Conservation (phyloP, 2,888 invertebrate species). For the Drosophila helvetica region DNA sequence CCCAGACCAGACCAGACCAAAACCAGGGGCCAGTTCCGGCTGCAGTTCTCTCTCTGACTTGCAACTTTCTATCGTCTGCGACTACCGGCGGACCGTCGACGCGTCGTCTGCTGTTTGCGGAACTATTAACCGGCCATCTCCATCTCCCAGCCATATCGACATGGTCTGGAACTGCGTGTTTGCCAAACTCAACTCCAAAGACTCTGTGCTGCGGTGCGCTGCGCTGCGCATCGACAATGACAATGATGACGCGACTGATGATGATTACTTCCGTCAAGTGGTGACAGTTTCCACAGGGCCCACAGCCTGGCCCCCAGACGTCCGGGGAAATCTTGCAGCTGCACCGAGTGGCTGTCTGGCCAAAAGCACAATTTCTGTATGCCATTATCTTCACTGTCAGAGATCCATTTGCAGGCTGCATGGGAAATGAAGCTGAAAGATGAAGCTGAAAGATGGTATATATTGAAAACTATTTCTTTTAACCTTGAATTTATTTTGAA, state of each 20-base stretch:
- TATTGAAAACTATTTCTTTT: constrained; percentile 2
- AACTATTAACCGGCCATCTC: constrained; percentile 62
- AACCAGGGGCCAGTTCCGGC: constrained; percentile 48
- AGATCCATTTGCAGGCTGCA: constrained; percentile 2
- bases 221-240: constrained; percentile 13
- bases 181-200: constrained; percentile 38
- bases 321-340: constrained; percentile 23
- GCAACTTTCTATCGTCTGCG: constrained; percentile 67
- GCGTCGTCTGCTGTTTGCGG: constrained; percentile 49
- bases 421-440: constrained; percentile 9
- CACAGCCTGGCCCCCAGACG: constrained; percentile 9
- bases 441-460: constrained; percentile 17
- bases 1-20: constrained; percentile 6
- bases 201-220: constrained; percentile 5
- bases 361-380: background rate
- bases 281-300: constrained; percentile 37
- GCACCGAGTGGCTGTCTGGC: constrained; percentile 10
- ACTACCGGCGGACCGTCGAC: too few relatives aligned
- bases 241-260: constrained; percentile 43
- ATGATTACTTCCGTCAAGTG: constrained; percentile 64
- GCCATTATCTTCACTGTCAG: constrained; percentile 12
- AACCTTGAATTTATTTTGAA: constrained; percentile 2
- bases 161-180: constrained; percentile 39
- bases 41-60: constrained; percentile 54
- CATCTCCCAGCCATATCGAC: constrained; percentile 44